Evolutionary conservation across 2,888 invertebrate species (phyloP), one percentile per base, ranked within the genome.

Genomic region (Luffia ferchaultella): DNA sequence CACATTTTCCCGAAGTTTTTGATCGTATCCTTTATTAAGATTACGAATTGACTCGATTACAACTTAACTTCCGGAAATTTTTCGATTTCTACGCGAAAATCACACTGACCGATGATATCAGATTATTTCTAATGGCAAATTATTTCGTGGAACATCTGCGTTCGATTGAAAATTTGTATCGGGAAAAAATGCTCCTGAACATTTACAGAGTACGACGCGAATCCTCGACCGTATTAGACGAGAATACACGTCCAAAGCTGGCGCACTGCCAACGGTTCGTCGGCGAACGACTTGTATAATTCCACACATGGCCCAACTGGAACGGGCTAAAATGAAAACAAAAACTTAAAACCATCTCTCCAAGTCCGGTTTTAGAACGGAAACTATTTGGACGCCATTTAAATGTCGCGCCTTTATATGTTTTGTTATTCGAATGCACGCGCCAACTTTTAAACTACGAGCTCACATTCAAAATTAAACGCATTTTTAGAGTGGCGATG

Each of bases 261-360:
- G 77, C 76, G 55, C 48, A 49, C 51, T 63, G 77, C 77, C 77
- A 78, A 74, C 68, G 12, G 72, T 73, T 70, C 57, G 53, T 62
- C 68, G 70, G 67, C 67, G 70, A 67, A 65, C 70, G 73, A 71
- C 72, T 70, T 73, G 70, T 73, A n/a, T n/a, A 66, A 65, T 67
- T 67, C 68, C 65, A 57, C 57, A 44, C 51, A 60, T 58, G 62
- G 52, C 30, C 49, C 57, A 58, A 54, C 54, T 55, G 59, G 51
- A 53, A 50, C 48, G 55, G 50, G 12, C 30, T 12, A 12, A 3
- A 12, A 30, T 7, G 30, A 30, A 30, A 30, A 30, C 12, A 3
- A 30, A 30, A 12, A 30, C 12, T 12, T 3, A 30, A 30, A 30
- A n/a, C n/a, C n/a, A n/a, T n/a, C n/a, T n/a, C 12, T 30, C 30